Percentiles rank a stretch among this genome's conserved stretches.
phyloP scores from a whole-genome alignment of 2,113 vertebrate species.

The Himantopus leucocephalus region DNA sequence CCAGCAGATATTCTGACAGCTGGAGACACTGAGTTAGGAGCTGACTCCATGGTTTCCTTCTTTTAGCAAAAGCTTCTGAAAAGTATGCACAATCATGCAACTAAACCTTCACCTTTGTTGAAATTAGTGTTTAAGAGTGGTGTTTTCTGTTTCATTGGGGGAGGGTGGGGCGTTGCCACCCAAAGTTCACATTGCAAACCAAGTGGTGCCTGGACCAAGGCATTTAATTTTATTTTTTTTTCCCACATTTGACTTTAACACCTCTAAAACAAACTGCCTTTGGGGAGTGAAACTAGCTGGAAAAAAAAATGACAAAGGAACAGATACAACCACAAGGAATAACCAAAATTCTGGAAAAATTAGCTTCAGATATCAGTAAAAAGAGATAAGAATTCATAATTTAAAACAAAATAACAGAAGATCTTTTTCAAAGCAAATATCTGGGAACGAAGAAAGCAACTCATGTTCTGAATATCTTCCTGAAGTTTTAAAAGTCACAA shows the following conservation, averaged over 20 bases:
- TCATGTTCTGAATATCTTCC: neutral
- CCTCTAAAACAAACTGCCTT: neutral
- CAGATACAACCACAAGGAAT: neutral
- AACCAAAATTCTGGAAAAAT: neutral
- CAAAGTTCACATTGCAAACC: neutral
- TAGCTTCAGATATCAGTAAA: neutral
- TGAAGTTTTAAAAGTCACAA: neutral
- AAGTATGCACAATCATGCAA: neutral
- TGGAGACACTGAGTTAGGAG: neutral
- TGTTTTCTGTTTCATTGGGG: accelerated
- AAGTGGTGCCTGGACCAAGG: neutral
- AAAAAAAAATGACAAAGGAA: neutral
- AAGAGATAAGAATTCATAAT: neutral
- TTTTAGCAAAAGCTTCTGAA: neutral
- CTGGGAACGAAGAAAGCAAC: neutral
- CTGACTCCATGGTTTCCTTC: neutral
- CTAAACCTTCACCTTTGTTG: neutral
- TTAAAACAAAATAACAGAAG: neutral
- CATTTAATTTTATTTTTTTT: neutral
- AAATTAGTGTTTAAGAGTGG: neutral
- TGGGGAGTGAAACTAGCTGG: neutral
- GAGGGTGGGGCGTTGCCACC: neutral
- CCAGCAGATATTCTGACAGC: neutral
- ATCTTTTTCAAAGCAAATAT: neutral
- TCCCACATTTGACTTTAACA: neutral